Base-by-base conservation (phyloP, 2,888 invertebrate genomes). In the Seladonia tumulorum region DNA sequence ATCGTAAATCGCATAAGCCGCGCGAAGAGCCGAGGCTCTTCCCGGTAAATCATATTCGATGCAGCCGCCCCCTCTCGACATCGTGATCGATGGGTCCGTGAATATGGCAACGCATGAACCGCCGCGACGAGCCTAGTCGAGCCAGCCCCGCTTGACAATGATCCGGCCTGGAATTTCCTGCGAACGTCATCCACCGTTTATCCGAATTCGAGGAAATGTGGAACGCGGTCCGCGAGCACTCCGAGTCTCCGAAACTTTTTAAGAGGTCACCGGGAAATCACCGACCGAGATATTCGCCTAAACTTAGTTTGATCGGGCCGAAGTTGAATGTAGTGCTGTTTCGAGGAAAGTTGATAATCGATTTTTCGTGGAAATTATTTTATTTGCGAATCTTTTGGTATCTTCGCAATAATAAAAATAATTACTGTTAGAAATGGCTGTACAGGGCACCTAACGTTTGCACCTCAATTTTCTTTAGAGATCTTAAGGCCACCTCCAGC, bases 1-100 rank as follows among this genome's bases (percentile, higher is more conserved):
- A 76, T 83, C 85, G 82, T 87, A 89, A 91, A 91, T 90, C 90
- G 91, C 81, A 82, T 90, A 90, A 90, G 85, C 83, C 76, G 35
- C 71, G 79, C 73, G 47, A 81, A 81, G 76, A 72, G 57, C 77
- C 25, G 29, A 29, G 35, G 68, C 89, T 83, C 86, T 76, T 83
- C 80, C 49, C 77, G 81, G 82, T 86, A 81, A 88, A 89, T 89
- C 89, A 86, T 86, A 87, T 89, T 88, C 66, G 77, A 87, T 72
- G 86, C 82, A 39, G 74, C 68, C 42, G 74, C 68, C 42, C 70
- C 70, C 53, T 70, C 72, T 75, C 85, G 82, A 74, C 85, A 81
- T 90, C 82, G 60, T 77, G 85, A 90, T 89, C 89, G 84, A 90
- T 87, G 79, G 85, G 53, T 8, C 49, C 39, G 81, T 74, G 70